Evolutionary conservation across 2,888 invertebrate genomes (phyloP).

Genomic region (Amorpha juglandis): DNA sequence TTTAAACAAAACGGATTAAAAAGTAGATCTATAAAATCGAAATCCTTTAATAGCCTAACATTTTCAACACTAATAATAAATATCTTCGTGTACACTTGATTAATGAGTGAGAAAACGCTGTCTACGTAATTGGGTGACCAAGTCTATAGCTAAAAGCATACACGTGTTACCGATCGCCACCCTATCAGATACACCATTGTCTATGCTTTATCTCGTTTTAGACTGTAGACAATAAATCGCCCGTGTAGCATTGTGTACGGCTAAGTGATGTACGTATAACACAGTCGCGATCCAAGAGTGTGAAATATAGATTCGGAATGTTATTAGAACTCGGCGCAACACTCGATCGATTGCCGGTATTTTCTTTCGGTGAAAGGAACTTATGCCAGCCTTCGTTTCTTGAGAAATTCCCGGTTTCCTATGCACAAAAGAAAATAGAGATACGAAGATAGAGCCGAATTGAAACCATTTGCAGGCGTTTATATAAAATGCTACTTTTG

Average conservation of each 20-base stretch:
- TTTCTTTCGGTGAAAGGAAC: constrained; percentile 16
- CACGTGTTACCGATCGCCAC: constrained; percentile 71
- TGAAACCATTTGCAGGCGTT: neutral
- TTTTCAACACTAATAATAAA: constrained; percentile 56
- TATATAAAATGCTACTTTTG: neutral
- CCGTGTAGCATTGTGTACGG: constrained; percentile 67
- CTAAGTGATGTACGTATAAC: constrained; percentile 58
- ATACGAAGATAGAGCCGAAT: constrained; percentile 5
- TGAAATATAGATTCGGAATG: constrained; percentile 72
- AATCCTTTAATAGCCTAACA: neutral
- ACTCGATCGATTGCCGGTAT: constrained; percentile 55
- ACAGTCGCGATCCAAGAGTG: constrained; percentile 59
- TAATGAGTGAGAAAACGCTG: constrained; percentile 66
- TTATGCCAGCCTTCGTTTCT: constrained; percentile 13
- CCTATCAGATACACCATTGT: constrained; percentile 77
- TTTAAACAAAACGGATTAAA: too few species aligned
- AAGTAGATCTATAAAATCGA: too few species aligned
- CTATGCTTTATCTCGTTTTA: constrained; percentile 69
- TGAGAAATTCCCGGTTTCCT: constrained; percentile 8
- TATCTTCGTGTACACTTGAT: constrained; percentile 72
- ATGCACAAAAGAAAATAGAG: constrained; percentile 22
- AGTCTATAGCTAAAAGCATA: constrained; percentile 80
- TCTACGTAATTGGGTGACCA: constrained; percentile 79
- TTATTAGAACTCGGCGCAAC: constrained; percentile 72
- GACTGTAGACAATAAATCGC: constrained; percentile 78